phyloP scores from a whole-genome alignment of 92 coral and sea anemone genomes.

The Parazoanthus darwini region DNA sequence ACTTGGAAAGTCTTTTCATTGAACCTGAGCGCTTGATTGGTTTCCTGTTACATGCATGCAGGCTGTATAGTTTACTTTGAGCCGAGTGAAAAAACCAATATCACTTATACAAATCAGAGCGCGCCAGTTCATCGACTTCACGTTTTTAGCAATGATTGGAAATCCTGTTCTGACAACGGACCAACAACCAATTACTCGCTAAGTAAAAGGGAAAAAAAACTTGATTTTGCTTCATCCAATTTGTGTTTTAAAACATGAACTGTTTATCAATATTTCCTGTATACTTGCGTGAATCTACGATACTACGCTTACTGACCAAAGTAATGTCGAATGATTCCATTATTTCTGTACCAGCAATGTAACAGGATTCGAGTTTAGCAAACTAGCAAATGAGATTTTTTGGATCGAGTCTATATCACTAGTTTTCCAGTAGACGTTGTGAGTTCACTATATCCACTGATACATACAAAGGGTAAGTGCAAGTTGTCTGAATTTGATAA shows the following conservation, averaged over 20 bases:
- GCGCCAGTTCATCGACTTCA: not conserved
- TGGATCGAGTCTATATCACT: not conserved
- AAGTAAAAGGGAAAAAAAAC: not conserved
- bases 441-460: too few species aligned
- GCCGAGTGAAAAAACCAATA: not conserved
- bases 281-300: not conserved
- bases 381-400: not conserved
- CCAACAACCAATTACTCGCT: not conserved
- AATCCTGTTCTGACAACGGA: not conserved
- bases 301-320: not conserved
- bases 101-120: not conserved
- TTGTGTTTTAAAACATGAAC: too few species aligned
- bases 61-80: not conserved
- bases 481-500: not conserved
- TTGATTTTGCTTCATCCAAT: not conserved
- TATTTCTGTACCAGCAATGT: not conserved
- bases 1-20: not conserved
- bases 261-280: not conserved
- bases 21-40: not conserved
- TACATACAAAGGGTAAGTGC: not conserved
- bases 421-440: not conserved
- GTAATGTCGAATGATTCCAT: not conserved
- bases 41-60: not conserved
- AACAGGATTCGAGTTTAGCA: not conserved
- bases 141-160: not conserved